phyloP scores from a whole-genome alignment of 2,797 vertebrate species.

The Melanotaenia pygmaea region DNA sequence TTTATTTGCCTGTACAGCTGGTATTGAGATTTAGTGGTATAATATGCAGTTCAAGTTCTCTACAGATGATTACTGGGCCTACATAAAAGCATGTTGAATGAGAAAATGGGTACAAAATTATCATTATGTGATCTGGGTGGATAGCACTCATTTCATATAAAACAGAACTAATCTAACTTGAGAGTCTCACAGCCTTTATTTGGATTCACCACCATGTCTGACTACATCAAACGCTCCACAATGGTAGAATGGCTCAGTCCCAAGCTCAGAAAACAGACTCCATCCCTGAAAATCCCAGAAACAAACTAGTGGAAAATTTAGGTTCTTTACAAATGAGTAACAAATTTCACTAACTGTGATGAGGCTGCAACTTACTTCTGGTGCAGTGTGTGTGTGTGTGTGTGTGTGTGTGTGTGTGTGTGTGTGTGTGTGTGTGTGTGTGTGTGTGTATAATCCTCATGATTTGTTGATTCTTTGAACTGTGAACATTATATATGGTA shows the following conservation, averaged over 20 bases:
- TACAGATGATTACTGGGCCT: slow-evolving; percentile 73
- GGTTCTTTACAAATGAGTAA: slow-evolving; percentile 53
- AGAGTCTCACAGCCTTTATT: slow-evolving; percentile 58
- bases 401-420: no score
- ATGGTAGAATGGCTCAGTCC: slow-evolving; percentile 38
- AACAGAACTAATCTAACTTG: slow-evolving; percentile 66
- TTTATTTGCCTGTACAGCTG: slow-evolving; percentile 75
- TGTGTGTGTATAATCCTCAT: background rate
- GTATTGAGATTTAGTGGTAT: slow-evolving; percentile 67
- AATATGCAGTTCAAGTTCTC: slow-evolving; percentile 57
- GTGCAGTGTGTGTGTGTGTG: no score
- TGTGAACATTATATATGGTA: background rate
- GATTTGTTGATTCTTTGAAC: background rate
- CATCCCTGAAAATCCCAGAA: slow-evolving; percentile 23
- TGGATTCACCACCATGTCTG: slow-evolving; percentile 62
- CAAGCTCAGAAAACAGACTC: slow-evolving; percentile 10
- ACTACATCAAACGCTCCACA: slow-evolving; percentile 33
- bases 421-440: no score
- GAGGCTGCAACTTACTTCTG: slow-evolving; percentile 15
- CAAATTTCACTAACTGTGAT: slow-evolving; percentile 50
- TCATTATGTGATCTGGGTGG: slow-evolving; percentile 76
- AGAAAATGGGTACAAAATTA: slow-evolving; percentile 75
- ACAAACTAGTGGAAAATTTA: slow-evolving; percentile 12
- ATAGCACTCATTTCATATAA: slow-evolving; percentile 75
- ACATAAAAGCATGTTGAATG: slow-evolving; percentile 69